Evolutionary conservation across 2,113 vertebrate species (phyloP).

Genomic region (Myotis lucifugus): DNA sequence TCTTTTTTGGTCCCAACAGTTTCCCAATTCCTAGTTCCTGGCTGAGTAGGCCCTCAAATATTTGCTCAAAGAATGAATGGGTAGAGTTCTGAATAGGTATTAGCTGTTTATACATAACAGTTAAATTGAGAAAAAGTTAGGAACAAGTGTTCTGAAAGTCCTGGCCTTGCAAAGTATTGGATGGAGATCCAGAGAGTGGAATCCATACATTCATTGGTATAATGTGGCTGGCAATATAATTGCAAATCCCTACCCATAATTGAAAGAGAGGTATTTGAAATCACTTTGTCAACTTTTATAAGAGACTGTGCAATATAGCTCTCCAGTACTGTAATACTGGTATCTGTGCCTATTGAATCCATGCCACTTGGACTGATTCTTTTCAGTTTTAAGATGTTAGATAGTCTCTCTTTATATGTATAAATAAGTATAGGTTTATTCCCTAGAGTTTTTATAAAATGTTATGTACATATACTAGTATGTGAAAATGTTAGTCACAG

Average conservation of each 20-base stretch:
- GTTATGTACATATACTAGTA: background rate
- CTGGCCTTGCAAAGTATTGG: too few relatives aligned
- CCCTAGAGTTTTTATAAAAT: background rate
- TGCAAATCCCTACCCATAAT: background rate
- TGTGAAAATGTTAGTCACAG: background rate
- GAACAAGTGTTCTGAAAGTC: background rate
- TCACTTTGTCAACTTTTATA: background rate
- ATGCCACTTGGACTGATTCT: background rate
- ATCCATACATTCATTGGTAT: background rate
- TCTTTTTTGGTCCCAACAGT: background rate
- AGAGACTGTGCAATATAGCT: rapidly evolving
- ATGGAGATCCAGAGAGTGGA: background rate
- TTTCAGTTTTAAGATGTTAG: background rate
- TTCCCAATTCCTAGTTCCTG: background rate
- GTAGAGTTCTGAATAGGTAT: background rate
- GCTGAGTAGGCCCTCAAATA: background rate
- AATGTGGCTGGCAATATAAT: background rate
- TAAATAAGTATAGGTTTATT: background rate
- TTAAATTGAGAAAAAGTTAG: background rate
- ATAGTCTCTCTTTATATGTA: background rate
- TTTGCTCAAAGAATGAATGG: background rate
- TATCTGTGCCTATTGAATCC: background rate
- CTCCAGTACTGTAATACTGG: rapidly evolving
- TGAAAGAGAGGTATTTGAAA: background rate
- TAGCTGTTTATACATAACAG: background rate